Evolutionary conservation across 2,797 vertebrate species (phyloP), one percentile per base, ranked within the genome.

Genomic region (Chanos chanos): DNA sequence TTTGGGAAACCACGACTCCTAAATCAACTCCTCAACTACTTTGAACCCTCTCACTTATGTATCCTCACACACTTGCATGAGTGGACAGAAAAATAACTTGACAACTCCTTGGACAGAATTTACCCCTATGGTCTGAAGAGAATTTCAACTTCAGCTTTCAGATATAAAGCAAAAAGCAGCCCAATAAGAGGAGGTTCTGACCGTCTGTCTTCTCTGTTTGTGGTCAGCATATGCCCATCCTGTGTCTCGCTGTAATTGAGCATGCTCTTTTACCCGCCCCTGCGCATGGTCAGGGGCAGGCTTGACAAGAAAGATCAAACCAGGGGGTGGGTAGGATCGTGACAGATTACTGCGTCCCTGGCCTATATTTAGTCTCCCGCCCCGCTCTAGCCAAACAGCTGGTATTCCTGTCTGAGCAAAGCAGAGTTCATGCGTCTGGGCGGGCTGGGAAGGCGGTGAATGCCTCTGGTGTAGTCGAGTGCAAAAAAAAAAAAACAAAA

Each of bases 371-470:
- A 74, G 65, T 59, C 66, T 34, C 61, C 48, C 74, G 79, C 78
- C 74, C 68, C 66, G 74, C 68, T 76, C 68, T 85, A 85, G 80
- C 70, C 52, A 74, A 76, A 81, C 84, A 83, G 81, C 80, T 85
- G 81, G 81, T 86, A 87, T 87, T 89, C 85, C 84, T 86, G 86
- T 88, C 85, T 86, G 78, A 72, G 87, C 60, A 58, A 63, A 81
- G 66, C 77, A 81, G 45, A 69, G 66, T 56, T 61, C 69, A 55
- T 75, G 73, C 48, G 36, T 66, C 25, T 66, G 36, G 48, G 57
- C 62, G 41, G 48, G 49, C 56, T 64, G 68, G 55, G 40, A 43
- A 50, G 68, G 58, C 40, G 45, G 41, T 33, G 15, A 51, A 59
- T 36, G 36, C 53, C 40, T 51, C 64, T 49, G 45, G 48, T 47